Evolutionary conservation across 1,140 invertebrate genomes (phyloP).

Genomic region (Ips nitidus): DNA sequence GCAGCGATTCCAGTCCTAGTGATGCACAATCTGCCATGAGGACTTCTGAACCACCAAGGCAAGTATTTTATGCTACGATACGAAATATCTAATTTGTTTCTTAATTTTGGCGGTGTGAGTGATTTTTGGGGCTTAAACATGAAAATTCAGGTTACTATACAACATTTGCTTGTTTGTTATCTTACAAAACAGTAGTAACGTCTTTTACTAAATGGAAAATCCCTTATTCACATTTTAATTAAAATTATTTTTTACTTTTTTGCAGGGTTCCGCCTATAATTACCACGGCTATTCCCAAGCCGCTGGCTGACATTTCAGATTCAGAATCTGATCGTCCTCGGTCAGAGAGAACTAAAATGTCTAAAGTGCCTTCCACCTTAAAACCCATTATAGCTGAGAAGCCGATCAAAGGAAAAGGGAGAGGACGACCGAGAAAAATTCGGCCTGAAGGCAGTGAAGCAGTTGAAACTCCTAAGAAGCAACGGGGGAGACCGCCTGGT

Average conservation of each 20-base stretch:
- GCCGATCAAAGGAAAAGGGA: conserved; percentile 41
- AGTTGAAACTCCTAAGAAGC: conserved; percentile 34
- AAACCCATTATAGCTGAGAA: neutral
- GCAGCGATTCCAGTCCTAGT: conserved; percentile 43
- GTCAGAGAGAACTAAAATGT: neutral
- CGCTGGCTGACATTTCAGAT: conserved; percentile 14
- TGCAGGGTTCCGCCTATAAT: conserved; percentile 10
- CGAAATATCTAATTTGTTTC: neutral
- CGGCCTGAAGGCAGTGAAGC: conserved; percentile 44
- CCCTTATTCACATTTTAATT: no score
- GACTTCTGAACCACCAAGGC: conserved; percentile 9
- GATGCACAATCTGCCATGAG: conserved; percentile 19
- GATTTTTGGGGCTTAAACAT: no score
- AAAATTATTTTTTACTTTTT: neutral
- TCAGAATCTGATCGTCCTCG: conserved; percentile 17
- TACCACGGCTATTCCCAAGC: neutral
- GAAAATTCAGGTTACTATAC: no score
- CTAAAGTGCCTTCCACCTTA: neutral
- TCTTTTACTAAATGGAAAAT: no score
- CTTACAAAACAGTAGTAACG: no score
- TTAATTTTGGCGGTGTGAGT: neutral
- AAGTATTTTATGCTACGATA: neutral
- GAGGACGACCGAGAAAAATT: conserved; percentile 52
- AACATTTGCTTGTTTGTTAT: no score
- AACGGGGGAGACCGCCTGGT: conserved; percentile 51